phyloP scores from a whole-genome alignment of 1,140 invertebrate genomes.

The Drosophila setifemur region DNA sequence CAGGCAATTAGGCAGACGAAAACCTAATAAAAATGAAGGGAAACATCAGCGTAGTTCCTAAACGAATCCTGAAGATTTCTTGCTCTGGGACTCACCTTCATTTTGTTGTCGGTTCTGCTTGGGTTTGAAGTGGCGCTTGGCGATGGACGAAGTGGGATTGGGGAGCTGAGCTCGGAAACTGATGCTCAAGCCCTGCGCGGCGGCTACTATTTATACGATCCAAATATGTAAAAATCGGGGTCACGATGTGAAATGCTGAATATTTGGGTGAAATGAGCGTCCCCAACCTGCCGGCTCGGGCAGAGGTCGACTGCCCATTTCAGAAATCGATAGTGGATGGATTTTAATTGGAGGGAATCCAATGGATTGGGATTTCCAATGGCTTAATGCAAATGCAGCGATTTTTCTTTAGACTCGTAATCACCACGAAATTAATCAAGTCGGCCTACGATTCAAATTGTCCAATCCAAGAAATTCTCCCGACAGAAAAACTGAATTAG shows the following conservation, averaged over 20 bases:
- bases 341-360: too few species aligned
- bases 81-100: conserved; percentile 36
- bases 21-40: background rate
- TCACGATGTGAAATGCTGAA: conserved; percentile 13
- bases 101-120: conserved; percentile 60
- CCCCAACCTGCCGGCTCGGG: background rate
- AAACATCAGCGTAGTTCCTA: too few species aligned
- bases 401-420: conserved; percentile 2
- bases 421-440: conserved; percentile 10
- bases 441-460: too few species aligned
- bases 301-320: conserved; percentile 7
- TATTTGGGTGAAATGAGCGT: conserved; percentile 1
- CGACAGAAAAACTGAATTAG: too few species aligned
- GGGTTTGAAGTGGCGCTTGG: conserved; percentile 17
- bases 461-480: too few species aligned
- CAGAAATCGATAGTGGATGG: too few species aligned
- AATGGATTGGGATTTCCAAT: background rate
- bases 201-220: conserved; percentile 22
- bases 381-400: conserved; percentile 1
- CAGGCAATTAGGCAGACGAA: conserved; percentile 40
- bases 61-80: background rate
- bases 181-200: conserved; percentile 4
- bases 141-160: conserved; percentile 23
- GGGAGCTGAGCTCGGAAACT: conserved; percentile 34
- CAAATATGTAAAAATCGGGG: background rate